Percentiles rank a stretch among this genome's conserved stretches.
Conservation (phyloP, 37 sponge, comb jelly and placozoan species). For the Beroe forskalii region DNA sequence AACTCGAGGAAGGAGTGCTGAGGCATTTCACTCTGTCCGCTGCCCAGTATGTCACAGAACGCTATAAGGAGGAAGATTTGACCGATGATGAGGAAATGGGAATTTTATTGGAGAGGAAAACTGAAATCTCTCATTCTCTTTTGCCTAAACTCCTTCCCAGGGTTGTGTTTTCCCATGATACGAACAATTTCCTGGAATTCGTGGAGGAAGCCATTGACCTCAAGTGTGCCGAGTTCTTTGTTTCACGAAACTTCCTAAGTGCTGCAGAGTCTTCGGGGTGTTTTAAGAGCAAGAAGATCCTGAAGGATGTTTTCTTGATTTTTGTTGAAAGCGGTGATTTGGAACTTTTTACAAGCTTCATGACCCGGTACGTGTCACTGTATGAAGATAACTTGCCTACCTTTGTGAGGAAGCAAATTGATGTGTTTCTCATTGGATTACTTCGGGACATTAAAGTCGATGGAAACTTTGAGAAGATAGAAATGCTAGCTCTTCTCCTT, state of each 20-base stretch:
- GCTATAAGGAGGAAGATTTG: no score
- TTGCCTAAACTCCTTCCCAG: no score
- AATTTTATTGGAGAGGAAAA: no score
- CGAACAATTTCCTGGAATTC: no score
- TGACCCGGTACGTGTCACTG: slow-evolving; percentile 26
- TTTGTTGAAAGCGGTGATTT: not conserved
- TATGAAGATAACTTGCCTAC: slow-evolving; percentile 8
- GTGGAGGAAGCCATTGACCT: not conserved
- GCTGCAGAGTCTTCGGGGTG: not conserved
- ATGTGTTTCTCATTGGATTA: not conserved
- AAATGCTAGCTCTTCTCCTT: not conserved
- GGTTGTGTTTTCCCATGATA: no score
- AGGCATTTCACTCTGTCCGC: not conserved
- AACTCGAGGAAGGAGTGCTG: not conserved
- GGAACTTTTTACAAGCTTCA: not conserved
- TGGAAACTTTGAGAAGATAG: not conserved
- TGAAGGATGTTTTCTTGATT: slow-evolving; percentile 13
- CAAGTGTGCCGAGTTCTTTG: slow-evolving; percentile 4
- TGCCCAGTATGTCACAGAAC: no score
- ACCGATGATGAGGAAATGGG: no score
- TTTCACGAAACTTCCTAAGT: not conserved
- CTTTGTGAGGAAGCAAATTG: not conserved
- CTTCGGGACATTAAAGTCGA: not conserved
- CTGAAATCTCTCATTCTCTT: no score
- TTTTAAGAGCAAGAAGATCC: slow-evolving; percentile 16